Evolutionary conservation across 2,113 vertebrate genomes (phyloP), one percentile per base, ranked within the genome.

Genomic region (Limnothrissa miodon): DNA sequence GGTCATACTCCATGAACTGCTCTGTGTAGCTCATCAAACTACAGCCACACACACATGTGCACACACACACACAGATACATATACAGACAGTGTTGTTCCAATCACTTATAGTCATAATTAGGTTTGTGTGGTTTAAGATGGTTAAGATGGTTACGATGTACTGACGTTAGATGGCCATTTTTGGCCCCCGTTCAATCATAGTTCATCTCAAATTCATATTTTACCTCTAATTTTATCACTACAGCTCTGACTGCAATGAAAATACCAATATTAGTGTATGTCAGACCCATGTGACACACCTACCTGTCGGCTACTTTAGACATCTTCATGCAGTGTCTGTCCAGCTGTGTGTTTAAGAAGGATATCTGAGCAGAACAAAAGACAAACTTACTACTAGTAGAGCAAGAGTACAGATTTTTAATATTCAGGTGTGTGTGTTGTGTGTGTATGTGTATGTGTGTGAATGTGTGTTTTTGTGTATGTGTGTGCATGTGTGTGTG

Each of bases 251-350:
- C n/a, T n/a, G n/a, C n/a, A n/a, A n/a, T n/a, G n/a, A n/a, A n/a
- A n/a, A n/a, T n/a, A n/a, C n/a, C n/a, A n/a, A n/a, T n/a, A n/a
- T n/a, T n/a, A n/a, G n/a, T n/a, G n/a, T n/a, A 42, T 42, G 17
- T 48, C 46, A 15, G 11, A 48, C 17, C 46, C 10, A 48, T 48
- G 46, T 48, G 3, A 39, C 45, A 48, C n/a, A 44, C 94, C 87
- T 91, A 96, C 96, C 96, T 97, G 95, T 99, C 97, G 56, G 97
- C 97, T 91, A 99, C 97, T 95, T 99, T 99, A 90, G 97, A 99
- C 94, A 99, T 98, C 94, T 98, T 99, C 96, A 99, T 95, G 93
- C 97, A 97, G 91, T 99, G 97, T 89, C 97, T 95, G 91, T 98
- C 97, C 91, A 99, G 96, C 91, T 99, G 97, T 85, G 93, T 88